Conservation (phyloP, 2,888 invertebrate genomes). For the Polymixis lichenea region DNA sequence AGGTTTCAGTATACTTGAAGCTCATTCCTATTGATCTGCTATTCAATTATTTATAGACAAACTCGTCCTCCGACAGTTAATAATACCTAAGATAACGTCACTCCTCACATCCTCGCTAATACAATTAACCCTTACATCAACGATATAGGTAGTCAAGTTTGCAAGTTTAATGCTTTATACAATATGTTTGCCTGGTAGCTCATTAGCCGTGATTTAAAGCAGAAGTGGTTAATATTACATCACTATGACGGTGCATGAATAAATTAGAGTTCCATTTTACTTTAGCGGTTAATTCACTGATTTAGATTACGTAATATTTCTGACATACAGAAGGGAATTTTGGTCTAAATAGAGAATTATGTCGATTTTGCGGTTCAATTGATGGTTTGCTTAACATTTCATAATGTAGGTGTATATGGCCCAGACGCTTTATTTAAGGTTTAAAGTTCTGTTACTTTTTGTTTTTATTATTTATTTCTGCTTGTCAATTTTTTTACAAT, state of each 20-base stretch:
- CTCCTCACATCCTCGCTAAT: not conserved
- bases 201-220: slow-evolving; percentile 29
- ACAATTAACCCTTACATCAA: slow-evolving; percentile 11
- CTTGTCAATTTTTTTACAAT: no score
- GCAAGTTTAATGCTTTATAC: slow-evolving; percentile 13
- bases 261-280: slow-evolving; percentile 4
- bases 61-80: not conserved
- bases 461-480: no score
- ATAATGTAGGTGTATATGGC: not conserved
- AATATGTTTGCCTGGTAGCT: slow-evolving; percentile 25
- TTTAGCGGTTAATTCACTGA: not conserved
- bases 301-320: not conserved
- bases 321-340: not conserved
- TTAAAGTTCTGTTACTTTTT: no score
- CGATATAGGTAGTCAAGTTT: not conserved
- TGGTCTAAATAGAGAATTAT: not conserved
- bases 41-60: no score
- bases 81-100: not conserved
- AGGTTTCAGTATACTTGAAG: not conserved
- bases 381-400: not conserved
- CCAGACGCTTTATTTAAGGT: no score
- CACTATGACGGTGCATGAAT: slow-evolving; percentile 33
- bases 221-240: slow-evolving; percentile 22
- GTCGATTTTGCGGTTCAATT: not conserved
- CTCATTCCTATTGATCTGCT: not conserved